Evolutionary conservation across 2,797 vertebrate genomes (phyloP).

Genomic region (Crax fasciolata): DNA sequence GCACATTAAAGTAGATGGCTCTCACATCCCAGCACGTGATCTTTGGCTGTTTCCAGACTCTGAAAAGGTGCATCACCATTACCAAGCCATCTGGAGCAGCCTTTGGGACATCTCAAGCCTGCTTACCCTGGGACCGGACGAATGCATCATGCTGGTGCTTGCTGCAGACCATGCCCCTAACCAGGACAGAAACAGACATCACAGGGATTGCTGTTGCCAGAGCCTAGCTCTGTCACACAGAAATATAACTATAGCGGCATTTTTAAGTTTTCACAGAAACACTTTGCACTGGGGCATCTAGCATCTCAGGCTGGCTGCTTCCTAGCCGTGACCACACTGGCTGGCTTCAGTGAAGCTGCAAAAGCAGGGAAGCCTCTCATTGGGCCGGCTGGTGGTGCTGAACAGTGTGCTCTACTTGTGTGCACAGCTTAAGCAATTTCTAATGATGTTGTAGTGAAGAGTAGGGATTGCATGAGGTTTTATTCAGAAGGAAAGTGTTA

Average conservation of each 20-base stretch:
- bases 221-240: neutral
- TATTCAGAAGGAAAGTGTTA: constrained; percentile 1
- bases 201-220: neutral
- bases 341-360: neutral
- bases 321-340: neutral
- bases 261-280: neutral
- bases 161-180: neutral
- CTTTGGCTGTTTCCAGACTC: neutral
- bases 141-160: neutral
- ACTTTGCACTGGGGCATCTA: neutral
- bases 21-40: neutral
- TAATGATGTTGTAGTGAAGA: constrained; percentile 12
- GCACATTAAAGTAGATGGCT: neutral
- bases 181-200: fast-evolving
- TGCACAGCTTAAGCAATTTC: neutral
- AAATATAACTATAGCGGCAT: neutral
- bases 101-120: neutral
- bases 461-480: neutral
- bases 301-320: neutral
- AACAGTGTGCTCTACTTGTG: neutral
- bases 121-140: neutral
- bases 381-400: neutral
- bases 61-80: neutral
- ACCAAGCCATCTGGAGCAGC: neutral
- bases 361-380: neutral